These are phyloP conservation scores for Myotis vivesi DNA, from an alignment of 2,797 vertebrate species.

Conservation along the genomic window DNA sequence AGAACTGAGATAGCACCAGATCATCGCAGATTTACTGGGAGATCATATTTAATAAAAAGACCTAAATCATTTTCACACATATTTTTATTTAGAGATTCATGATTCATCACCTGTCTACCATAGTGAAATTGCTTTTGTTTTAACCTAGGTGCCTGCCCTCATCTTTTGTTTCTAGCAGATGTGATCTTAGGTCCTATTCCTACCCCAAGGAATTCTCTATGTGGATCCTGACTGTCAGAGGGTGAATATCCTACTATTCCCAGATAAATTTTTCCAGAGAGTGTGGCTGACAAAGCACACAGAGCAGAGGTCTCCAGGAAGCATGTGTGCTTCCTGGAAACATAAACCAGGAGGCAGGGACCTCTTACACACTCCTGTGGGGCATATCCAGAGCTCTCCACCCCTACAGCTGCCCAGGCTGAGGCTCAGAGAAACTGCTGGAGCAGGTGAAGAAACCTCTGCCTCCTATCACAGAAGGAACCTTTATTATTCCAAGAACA, in stretches of 20 bases:
- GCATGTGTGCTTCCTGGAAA: rapidly evolving
- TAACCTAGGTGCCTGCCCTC: not conserved
- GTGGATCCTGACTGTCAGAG: no score
- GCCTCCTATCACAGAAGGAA: rapidly evolving
- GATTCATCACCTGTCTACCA: not conserved
- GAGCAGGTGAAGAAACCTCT: not conserved
- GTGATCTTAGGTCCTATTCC: not conserved
- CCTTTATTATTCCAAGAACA: not conserved
- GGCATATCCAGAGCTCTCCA: rapidly evolving
- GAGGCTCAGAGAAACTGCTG: rapidly evolving
- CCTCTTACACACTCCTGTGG: rapidly evolving
- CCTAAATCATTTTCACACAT: no score
- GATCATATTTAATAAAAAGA: not conserved
- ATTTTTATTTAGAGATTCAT: no score
- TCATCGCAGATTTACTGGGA: rapidly evolving
- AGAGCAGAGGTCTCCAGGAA: not conserved
- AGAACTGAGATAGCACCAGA: rapidly evolving
- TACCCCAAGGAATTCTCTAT: rapidly evolving
- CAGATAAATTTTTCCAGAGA: no score
- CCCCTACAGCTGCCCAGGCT: no score
- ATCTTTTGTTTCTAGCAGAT: rapidly evolving
- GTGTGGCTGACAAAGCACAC: no score
- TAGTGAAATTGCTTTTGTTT: not conserved
- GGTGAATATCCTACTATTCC: no score
- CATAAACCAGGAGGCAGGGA: rapidly evolving